Base-by-base conservation (phyloP, 2,888 invertebrate species). In the Tipula vernalis region DNA sequence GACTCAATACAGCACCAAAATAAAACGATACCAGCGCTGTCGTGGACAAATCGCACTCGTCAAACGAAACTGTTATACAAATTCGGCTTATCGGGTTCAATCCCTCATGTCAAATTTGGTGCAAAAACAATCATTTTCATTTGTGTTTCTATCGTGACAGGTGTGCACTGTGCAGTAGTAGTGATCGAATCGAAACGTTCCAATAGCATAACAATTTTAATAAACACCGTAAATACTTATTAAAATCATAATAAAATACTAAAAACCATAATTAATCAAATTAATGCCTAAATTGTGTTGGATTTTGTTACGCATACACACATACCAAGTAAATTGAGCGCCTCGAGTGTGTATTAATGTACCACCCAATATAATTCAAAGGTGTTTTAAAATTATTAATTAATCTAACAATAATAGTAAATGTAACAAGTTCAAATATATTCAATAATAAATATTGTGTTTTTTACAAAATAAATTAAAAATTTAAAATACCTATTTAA, bases 271-370 rank as follows among this genome's bases (percentile, higher is more conserved):
- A 28, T 71, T 71, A 51, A 51, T 51, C 51, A 51, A 28, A 28
- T 71, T 71, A 71, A 71, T 71, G 71, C 71, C 71, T 71, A 71
- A 71, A 71, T 28, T 28, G 28, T 71, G 2, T 71, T 71, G 71
- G 71, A 71, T 71, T 71, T 71, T 71, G 71, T 71, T 71, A 71
- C 71, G 71, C 71, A 71, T 71, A 71, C 71, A 71, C 71, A 57
- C 51, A 51, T 71, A 71, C 71, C 18, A 28, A 71, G 71, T 28
- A 71, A 71, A 71, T 71, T 28, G 28, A 28, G 71, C 71, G 71
- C 71, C 71, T 71, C 28, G 71, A 71, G 28, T 71, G 51, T 51
- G 18, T 71, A 28, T 71, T 71, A 28, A 71, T 71, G 71, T 71
- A 28, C 71, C 71, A 71, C 71, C 71, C 71, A 71, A 71, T 71